Percentiles rank a stretch among this genome's conserved stretches.
Conservation (phyloP, 2,888 invertebrate species). For the Trichopria drosophilae region DNA sequence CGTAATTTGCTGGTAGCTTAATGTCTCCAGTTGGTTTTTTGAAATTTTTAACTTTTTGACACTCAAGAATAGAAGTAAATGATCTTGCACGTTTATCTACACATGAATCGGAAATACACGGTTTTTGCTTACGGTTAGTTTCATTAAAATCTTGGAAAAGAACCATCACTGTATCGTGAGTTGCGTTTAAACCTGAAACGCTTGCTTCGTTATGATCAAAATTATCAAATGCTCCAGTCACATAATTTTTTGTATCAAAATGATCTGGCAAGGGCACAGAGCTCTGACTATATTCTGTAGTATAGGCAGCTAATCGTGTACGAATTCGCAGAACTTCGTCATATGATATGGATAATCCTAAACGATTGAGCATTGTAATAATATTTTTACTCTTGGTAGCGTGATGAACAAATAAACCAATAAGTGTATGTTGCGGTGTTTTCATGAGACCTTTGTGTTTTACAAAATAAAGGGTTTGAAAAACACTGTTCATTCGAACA, state of each 20-base stretch:
- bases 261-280: slow-evolving; percentile 1
- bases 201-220: slow-evolving; percentile 9
- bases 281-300: slow-evolving; percentile 6
- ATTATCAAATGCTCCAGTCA: slow-evolving; percentile 10
- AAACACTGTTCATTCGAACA: neutral
- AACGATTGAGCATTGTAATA: slow-evolving; percentile 2
- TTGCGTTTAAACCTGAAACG: neutral
- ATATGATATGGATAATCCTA: slow-evolving; percentile 10
- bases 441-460: neutral
- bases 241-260: neutral
- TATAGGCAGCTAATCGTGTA: slow-evolving; percentile 17
- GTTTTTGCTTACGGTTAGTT: neutral
- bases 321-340: slow-evolving; percentile 22
- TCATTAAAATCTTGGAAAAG: neutral
- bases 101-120: neutral
- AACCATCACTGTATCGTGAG: slow-evolving; percentile 3
- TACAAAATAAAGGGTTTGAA: slow-evolving; percentile 4
- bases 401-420: slow-evolving; percentile 3
- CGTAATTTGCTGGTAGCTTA: no score
- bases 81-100: slow-evolving; percentile 3
- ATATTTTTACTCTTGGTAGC: slow-evolving; percentile 7
- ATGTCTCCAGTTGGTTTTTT: neutral
- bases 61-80: neutral
- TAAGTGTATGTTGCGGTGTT: slow-evolving; percentile 3
- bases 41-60: neutral